Conservation (phyloP, 2,797 vertebrate species). For the Silurus lanzhouensis region DNA sequence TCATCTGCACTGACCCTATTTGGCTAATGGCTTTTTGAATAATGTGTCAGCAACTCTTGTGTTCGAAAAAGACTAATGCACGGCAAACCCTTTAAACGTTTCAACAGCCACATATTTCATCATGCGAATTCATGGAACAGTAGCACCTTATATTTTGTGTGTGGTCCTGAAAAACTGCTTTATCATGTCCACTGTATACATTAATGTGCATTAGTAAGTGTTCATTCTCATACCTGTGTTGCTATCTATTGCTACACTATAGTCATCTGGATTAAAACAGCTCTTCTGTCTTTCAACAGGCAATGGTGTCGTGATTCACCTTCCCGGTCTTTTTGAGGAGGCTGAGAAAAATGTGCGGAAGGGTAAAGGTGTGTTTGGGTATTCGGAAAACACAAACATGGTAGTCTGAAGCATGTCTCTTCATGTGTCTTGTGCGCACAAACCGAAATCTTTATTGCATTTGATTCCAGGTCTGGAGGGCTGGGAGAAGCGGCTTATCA, state of each 20-base stretch:
- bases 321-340: constrained; percentile 97
- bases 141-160: not conserved
- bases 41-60: constrained; percentile 30
- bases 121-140: constrained; percentile 7
- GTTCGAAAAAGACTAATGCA: constrained; percentile 12
- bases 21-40: constrained; percentile 50
- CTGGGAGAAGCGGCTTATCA: constrained; percentile 93
- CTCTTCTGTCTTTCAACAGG: constrained; percentile 69
- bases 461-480: constrained; percentile 84
- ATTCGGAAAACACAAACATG: not conserved
- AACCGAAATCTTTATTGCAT: constrained; percentile 24
- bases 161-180: not conserved
- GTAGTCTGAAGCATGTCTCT: not conserved
- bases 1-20: constrained; percentile 54
- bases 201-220: not conserved
- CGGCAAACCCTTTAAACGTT: not conserved
- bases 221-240: not conserved
- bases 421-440: not conserved
- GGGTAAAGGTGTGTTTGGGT: constrained; percentile 84
- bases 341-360: constrained; percentile 92
- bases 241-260: no score
- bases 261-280: not conserved
- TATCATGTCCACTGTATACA: not conserved
- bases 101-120: not conserved
- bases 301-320: constrained; percentile 97